A percentile compares a stretch with the other conserved stretches of the same genome.
phyloP scores from a whole-genome alignment of 2,797 vertebrate species.

The Bovichtus variegatus region DNA sequence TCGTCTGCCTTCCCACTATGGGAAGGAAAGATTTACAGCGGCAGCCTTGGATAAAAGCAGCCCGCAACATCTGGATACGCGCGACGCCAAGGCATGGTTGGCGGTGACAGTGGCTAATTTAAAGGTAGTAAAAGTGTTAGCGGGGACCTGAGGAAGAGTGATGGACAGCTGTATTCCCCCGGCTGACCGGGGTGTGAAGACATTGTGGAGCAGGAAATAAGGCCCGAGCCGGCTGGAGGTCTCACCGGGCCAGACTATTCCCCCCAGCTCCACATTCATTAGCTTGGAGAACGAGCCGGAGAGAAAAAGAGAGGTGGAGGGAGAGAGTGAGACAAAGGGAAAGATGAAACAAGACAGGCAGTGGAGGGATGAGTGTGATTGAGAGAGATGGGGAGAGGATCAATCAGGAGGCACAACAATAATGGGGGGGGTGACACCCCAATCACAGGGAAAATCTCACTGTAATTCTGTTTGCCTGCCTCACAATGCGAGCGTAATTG shows the following conservation, averaged over 20 bases:
- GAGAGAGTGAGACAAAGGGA: constrained; percentile 51
- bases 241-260: constrained; percentile 48
- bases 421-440: constrained; percentile 72
- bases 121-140: constrained; percentile 82
- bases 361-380: constrained; percentile 67
- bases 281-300: constrained; percentile 50
- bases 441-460: constrained; percentile 72
- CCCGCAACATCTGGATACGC: constrained; percentile 75
- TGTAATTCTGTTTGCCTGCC: constrained; percentile 77
- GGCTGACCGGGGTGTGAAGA: constrained; percentile 67
- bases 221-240: constrained; percentile 56
- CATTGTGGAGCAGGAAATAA: constrained; percentile 62
- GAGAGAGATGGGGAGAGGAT: constrained; percentile 69
- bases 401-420: constrained; percentile 73
- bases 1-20: constrained; percentile 46
- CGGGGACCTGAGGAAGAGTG: constrained; percentile 60
- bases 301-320: constrained; percentile 36
- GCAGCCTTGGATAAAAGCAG: constrained; percentile 45
- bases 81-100: constrained; percentile 53
- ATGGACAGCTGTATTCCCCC: constrained; percentile 78
- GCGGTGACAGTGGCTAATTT: constrained; percentile 80
- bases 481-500: constrained; percentile 70
- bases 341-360: constrained; percentile 73
- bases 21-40: constrained; percentile 71
- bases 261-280: constrained; percentile 67